These are phyloP conservation scores for Ivindomyrus marchei DNA, from an alignment of 2,113 vertebrate genomes.

Conservation along the genomic window DNA sequence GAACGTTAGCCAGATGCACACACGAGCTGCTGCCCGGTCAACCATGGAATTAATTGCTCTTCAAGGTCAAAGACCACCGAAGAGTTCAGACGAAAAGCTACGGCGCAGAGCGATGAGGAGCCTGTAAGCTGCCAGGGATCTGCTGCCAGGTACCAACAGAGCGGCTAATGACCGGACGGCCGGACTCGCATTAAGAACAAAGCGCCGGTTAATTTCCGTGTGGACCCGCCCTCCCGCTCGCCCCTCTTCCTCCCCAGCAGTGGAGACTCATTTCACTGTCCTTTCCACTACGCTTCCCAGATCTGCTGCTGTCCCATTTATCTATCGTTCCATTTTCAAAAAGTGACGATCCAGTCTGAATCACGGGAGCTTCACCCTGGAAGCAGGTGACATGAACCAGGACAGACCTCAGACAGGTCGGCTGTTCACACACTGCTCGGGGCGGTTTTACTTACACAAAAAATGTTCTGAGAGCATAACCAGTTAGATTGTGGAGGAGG, in stretches of 20 bases:
- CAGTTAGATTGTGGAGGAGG: no score
- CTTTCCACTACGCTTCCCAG: neutral
- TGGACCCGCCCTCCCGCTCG: neutral
- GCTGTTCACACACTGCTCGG: neutral
- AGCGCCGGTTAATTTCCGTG: neutral
- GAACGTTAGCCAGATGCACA: neutral
- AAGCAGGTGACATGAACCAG: neutral
- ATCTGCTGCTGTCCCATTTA: neutral
- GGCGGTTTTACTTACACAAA: no score
- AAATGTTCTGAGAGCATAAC: no score
- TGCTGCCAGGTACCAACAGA: neutral
- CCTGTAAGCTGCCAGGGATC: neutral
- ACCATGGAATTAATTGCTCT: neutral
- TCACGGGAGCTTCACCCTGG: neutral
- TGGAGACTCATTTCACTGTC: neutral
- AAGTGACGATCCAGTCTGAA: neutral
- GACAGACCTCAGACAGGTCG: neutral
- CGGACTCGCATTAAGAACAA: neutral
- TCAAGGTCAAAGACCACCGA: neutral
- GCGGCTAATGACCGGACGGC: neutral
- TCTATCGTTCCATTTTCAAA: neutral
- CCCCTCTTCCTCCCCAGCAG: neutral
- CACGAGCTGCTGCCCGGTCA: neutral
- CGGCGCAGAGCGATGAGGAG: no score
- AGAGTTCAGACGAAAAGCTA: neutral